Base-by-base conservation (phyloP, 1,140 invertebrate genomes). In the Drosophila grimshawi region DNA sequence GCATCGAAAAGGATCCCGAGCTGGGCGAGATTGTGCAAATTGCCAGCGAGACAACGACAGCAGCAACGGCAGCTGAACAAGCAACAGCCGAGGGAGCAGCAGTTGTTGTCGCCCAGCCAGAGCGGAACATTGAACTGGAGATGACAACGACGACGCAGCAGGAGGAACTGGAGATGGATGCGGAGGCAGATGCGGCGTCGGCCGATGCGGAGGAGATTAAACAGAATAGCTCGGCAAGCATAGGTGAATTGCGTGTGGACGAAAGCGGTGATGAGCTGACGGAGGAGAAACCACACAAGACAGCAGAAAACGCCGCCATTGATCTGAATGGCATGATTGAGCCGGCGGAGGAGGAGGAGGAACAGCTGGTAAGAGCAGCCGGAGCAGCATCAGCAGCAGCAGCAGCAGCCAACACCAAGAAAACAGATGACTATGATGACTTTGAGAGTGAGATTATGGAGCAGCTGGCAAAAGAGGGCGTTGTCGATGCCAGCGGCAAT, bases 1-100 rank as follows among this genome's bases (percentile, higher is more conserved):
- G 92, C 32, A 92, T 92, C 33, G 92, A 92, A 52, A 79, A 92
- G 57, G 92, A 92, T 69, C 92, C 92, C 1, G 91, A 92, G 63
- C 60, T 92, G 10, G 91, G 92, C 8, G 92, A 92, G 53, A 92
- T 92, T 62, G 91, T 92, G 5, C 91, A 92, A 59, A 86, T 83
- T 19, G 90, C 72, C 3, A 81, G 71, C 43, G 70, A 72, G 33
- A 62, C 69, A 5, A 30, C 19, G 6, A 4, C 51, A 61, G 4
- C 45, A 35, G n/a, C 35, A 30, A 8, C 19, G 8, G 10, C 5
- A 2, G 46, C 1, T 19, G 19, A 19, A 19, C 19, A 19, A 0
- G 19, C 19, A 19, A 19, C 19, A 19, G 29, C 37, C 6, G 37
- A 56, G 1, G 69, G 19, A 3, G 37, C 8, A 6, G 19, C 53